These are phyloP conservation scores for Trinectes maculatus DNA, from an alignment of 2,113 vertebrate genomes.

Conservation along the genomic window DNA sequence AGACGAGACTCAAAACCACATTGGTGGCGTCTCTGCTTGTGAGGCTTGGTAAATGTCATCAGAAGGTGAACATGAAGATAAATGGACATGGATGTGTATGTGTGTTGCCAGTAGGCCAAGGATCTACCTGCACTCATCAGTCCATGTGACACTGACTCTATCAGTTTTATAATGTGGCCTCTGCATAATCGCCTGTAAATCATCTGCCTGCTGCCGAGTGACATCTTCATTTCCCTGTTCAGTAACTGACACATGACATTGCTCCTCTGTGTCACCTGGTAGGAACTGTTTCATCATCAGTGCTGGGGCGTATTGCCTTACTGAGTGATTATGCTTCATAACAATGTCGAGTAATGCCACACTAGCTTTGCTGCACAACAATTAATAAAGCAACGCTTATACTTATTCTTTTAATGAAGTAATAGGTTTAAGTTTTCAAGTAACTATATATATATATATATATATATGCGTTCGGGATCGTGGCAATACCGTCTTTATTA, in stretches of 20 bases:
- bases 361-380: too few species aligned
- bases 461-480: too few species aligned
- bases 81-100: background rate
- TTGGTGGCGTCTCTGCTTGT: slow-evolving; percentile 1
- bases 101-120: slow-evolving; percentile 11
- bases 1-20: background rate
- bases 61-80: background rate
- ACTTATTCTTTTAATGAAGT: too few species aligned
- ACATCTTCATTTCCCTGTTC: background rate
- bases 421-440: too few species aligned
- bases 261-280: background rate
- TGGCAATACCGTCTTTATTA: too few species aligned
- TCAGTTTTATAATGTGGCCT: background rate
- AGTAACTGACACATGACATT: slow-evolving; percentile 11
- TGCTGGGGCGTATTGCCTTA: background rate
- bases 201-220: background rate
- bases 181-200: slow-evolving; percentile 10
- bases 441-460: too few species aligned
- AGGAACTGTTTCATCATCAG: background rate
- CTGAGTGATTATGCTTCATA: too few species aligned
- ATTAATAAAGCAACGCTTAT: too few species aligned
- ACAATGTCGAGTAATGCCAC: too few species aligned
- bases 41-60: background rate
- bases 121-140: background rate
- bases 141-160: slow-evolving; percentile 9